These are phyloP conservation scores for Mionectes olivaceus DNA, from an alignment of 2,797 vertebrate genomes.

Conservation along the genomic window DNA sequence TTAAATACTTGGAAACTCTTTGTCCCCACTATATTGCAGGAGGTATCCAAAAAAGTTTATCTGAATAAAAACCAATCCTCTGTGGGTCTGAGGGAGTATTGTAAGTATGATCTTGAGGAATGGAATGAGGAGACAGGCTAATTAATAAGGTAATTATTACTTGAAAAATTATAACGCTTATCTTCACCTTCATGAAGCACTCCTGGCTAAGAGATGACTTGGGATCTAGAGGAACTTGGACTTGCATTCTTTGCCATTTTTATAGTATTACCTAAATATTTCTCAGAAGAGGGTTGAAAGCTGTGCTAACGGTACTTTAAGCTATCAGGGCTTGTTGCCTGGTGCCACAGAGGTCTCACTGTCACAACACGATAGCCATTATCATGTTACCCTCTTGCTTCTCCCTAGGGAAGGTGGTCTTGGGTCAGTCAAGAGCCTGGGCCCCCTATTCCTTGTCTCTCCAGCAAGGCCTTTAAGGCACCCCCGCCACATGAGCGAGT, in stretches of 20 bases:
- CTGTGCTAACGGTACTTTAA: background rate
- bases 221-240: background rate
- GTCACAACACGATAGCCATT: background rate
- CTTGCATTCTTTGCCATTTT: background rate
- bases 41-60: background rate
- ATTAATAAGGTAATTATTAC: constrained; percentile 54
- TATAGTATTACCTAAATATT: background rate
- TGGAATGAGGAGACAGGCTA: background rate
- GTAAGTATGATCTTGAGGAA: constrained; percentile 28
- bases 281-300: background rate
- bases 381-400: background rate
- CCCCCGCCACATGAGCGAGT: fast-evolving
- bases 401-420: background rate
- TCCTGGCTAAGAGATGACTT: background rate
- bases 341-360: fast-evolving
- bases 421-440: background rate
- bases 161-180: background rate
- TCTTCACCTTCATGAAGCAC: background rate
- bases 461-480: fast-evolving
- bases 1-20: background rate
- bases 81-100: background rate
- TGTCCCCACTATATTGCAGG: background rate
- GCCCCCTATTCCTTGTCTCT: fast-evolving
- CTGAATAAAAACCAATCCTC: background rate
- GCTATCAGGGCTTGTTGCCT: background rate